Evolutionary conservation across 1,140 invertebrate species (phyloP).

Genomic region (Lepidostoma basale): DNA sequence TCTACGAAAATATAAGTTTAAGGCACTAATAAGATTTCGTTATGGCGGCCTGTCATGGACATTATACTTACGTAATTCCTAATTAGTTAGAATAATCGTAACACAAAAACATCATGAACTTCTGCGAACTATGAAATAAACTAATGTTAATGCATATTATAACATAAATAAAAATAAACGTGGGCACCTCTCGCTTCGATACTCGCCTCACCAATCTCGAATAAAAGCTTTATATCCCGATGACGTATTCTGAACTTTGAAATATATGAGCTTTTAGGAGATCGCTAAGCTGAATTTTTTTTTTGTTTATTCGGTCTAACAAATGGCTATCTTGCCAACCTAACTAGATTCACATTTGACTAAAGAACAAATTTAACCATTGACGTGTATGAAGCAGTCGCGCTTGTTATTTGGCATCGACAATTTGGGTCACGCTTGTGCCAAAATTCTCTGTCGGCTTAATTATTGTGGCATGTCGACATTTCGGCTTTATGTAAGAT

Average conservation of each 20-base stretch:
- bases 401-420: constrained; percentile 39
- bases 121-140: too few species aligned
- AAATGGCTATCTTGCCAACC: background rate
- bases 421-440: constrained; percentile 42
- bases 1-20: background rate
- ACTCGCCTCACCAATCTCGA: too few species aligned
- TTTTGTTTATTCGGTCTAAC: background rate
- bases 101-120: too few species aligned
- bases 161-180: too few species aligned
- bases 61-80: too few species aligned
- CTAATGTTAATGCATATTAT: too few species aligned
- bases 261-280: too few species aligned
- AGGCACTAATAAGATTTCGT: background rate
- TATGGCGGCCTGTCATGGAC: background rate
- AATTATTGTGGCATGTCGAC: constrained; percentile 46
- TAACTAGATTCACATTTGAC: constrained; percentile 16
- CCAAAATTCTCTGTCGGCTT: constrained; percentile 45
- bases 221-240: too few species aligned
- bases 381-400: constrained; percentile 29
- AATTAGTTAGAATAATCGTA: too few species aligned
- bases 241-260: too few species aligned
- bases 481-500: constrained; percentile 46
- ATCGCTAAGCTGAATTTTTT: too few species aligned
- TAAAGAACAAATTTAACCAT: constrained; percentile 42
- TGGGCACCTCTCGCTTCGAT: too few species aligned